A percentile compares a stretch with the other conserved stretches of the same genome.
These are phyloP conservation scores for Micronycteris hirsuta DNA, from an alignment of 2,113 vertebrate species.

Conservation along the genomic window DNA sequence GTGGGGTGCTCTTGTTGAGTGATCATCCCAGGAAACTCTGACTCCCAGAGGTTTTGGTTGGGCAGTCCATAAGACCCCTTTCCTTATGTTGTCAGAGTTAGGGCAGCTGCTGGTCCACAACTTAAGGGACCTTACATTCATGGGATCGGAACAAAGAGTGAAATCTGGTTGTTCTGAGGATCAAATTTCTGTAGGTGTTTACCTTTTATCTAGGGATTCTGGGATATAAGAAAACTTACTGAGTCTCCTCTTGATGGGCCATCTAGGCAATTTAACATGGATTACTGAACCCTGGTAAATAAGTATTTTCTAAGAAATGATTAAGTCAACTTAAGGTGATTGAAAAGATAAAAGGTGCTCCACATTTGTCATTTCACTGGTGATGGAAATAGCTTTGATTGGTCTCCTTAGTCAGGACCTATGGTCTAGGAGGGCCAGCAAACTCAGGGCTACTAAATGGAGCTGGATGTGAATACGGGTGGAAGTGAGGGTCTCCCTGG, in stretches of 20 bases:
- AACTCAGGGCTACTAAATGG: not conserved
- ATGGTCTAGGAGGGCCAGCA: not conserved
- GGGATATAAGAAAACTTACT: not conserved
- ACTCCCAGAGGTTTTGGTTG: not conserved
- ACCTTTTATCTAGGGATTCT: not conserved
- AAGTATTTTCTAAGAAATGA: not conserved
- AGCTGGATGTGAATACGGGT: not conserved
- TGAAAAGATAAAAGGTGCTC: not conserved
- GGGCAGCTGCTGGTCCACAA: not conserved
- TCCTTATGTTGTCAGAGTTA: not conserved
- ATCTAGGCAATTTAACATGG: not conserved
- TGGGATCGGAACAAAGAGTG: not conserved
- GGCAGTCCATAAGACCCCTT: not conserved
- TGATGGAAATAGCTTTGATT: not conserved
- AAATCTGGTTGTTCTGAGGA: not conserved
- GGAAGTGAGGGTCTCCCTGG: not conserved
- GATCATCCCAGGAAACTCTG: not conserved
- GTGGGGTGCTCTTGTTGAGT: not conserved
- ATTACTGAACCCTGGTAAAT: not conserved
- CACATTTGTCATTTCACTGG: not conserved
- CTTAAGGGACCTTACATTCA: not conserved
- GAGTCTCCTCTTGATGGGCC: not conserved
- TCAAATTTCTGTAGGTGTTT: not conserved
- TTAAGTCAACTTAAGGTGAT: not conserved
- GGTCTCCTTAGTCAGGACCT: not conserved